Evolutionary conservation across 2,113 vertebrate species (phyloP), one percentile per base, ranked within the genome.

Genomic region (Brachionichthys hirsutus): DNA sequence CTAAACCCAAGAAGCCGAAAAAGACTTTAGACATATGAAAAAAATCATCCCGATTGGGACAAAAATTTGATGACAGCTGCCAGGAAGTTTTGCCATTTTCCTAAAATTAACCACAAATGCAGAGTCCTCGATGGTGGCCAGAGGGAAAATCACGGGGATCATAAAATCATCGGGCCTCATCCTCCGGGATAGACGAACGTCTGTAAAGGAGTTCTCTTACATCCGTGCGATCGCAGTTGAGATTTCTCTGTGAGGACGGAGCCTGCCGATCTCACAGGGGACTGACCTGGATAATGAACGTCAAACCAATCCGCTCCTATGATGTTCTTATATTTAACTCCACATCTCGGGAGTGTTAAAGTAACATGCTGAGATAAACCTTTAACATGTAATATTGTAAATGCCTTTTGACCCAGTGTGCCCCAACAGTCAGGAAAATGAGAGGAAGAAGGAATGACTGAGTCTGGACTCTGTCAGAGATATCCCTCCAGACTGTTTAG

Each of bases 401-500:
- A 75, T 59, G 19, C 74, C 48, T 63, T 51, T 6, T 67, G 62
- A 75, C 60, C 44, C 1, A 3, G 53, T 72, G 75, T 68, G n/a
- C 74, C 24, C 59, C 65, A 85, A 67, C 77, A 73, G 83, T 77
- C 73, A 72, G 78, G 70, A 70, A 74, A 82, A 67, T 4, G 12
- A 63, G 69, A 75, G 70, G 69, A 69, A 72, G 54, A 6, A 80
- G 82, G 78, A 82, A 76, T 71, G 82, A 80, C 69, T 57, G 78
- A 19, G 75, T 68, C 86, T 88, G 86, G 80, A 82, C 66, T 87
- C 69, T 51, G 62, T 87, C 83, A 81, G 52, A 75, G 75, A 77
- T 82, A 77, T 85, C 75, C 80, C 73, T 78, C 57, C 72, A 67
- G 80, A 79, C 80, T 86, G 83, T 83, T 84, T 84, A 67, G 80